Base-by-base conservation (phyloP, 2,797 vertebrate genomes). In the Microhierax caerulescens region DNA sequence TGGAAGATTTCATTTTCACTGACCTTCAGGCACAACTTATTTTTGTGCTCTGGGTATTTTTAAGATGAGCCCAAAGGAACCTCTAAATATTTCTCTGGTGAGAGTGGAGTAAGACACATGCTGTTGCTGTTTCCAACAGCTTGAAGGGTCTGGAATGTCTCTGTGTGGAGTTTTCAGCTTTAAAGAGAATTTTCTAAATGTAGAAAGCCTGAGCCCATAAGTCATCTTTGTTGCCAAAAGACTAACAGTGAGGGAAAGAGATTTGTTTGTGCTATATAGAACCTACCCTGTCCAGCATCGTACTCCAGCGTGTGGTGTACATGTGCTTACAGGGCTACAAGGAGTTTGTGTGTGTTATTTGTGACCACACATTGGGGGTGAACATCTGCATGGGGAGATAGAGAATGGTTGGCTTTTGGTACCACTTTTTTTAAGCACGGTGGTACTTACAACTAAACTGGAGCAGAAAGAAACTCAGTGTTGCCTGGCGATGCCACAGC, bases 11-110 rank as follows among this genome's bases (percentile, higher is more conserved):
- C 51, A 50, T 75, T 96, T 96, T 90, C 89, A 91, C n/a, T 88
- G 87, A 96, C 93, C 95, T 96, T 95, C 78, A 92, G 32, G 48
- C 88, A 69, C 32, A 27, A 63, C 76, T 96, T 96, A 91, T 95
- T 97, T 97, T 91, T 86, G 45, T 95, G 39, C 88, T 39, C 27
- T 56, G 87, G 61, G 83, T 97, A 91, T 96, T 96, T 96, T 97
- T 91, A 88, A 84, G 85, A 90, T 80, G 70, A 85, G 61, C 78
- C 51, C 43, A 19, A 76, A 98, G 93, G 96, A 97, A 81, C 91
- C 97, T 96, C 85, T 94, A 97, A 95, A 95, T 96, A 92, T 61
- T 89, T 97, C 77, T 30, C 67, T 93, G 61, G 41, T 95, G 85
- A 92, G 93, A 76, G 79, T 60, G 87, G 94, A 92, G 82, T 89